Evolutionary conservation across 2,888 invertebrate genomes (phyloP), one percentile per base, ranked within the genome.

Genomic region (Xestia rhomboidea): DNA sequence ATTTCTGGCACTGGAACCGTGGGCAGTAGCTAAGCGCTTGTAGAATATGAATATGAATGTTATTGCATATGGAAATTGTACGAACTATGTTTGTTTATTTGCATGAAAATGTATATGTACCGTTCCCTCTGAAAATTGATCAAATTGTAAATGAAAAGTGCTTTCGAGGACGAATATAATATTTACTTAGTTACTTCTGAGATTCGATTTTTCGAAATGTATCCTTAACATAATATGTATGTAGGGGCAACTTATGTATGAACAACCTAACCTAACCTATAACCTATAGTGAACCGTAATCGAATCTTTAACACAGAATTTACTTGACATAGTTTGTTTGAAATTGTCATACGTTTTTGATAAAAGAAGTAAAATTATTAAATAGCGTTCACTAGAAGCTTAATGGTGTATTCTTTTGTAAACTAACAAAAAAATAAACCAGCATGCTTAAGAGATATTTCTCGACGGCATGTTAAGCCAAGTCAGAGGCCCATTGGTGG

Each of bases 21-120:
- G 44, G 27, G 0, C 27, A 46, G 57, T 38, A 15, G 13, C 24
- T 46, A 62, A 73, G n/a, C 62, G n/a, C 67, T 72, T 72, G 74
- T 66, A 5, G 57, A 83, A 73, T 44, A 60, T 69, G 34, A 75
- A 64, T 77, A 11, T 34, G 15, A 18, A 24, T 71, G 44, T 49
- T 60, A 66, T 76, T 73, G 44, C 41, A 80, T 66, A 68, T 62
- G 54, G 60, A 76, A 79, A 80, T 64, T 3, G 11, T 44, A n/a
- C 24, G 27, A 62, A 54, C 49, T 67, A 49, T 54, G 10, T 62
- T 71, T 71, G 30, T 54, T 34, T 34, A 34, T 34, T 70, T 74
- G 44, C 15, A 57, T 60, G 49, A 34, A 66, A 68, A 76, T 46
- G 24, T 44, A 27, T 41, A 21, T n/a, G 8, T 21, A 13, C 13